Conservation (phyloP, 2,888 invertebrate genomes). For the Cerastoderma edule region DNA sequence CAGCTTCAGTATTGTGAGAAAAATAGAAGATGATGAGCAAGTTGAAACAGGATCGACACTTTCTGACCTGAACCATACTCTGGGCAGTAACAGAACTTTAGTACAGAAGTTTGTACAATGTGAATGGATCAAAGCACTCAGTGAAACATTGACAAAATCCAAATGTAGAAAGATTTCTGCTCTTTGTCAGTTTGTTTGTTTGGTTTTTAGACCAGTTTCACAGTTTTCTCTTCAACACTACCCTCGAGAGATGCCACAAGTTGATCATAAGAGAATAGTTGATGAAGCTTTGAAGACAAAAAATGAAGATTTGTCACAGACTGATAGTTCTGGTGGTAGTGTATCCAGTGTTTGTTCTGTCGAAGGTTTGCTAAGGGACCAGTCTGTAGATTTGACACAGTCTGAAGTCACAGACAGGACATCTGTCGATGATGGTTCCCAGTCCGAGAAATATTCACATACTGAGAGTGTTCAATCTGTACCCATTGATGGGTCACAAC, state of each 20-base stretch:
- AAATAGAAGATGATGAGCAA: slow-evolving; percentile 76
- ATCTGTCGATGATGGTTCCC: too few species aligned
- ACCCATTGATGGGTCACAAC: too few species aligned
- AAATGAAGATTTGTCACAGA: background rate
- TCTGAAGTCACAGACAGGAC: too few species aligned
- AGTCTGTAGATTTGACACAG: background rate
- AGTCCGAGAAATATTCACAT: too few species aligned
- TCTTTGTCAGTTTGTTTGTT: slow-evolving; percentile 31
- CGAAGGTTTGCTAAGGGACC: background rate
- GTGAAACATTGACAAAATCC: background rate
- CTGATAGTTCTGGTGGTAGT: slow-evolving; percentile 1
- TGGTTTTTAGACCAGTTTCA: slow-evolving; percentile 9
- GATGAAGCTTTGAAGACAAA: background rate
- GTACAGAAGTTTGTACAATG: background rate
- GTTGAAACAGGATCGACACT: slow-evolving; percentile 52
- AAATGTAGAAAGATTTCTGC: slow-evolving; percentile 9
- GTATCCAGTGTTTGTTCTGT: background rate
- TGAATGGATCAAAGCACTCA: background rate
- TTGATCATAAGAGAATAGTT: background rate
- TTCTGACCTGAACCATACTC: background rate
- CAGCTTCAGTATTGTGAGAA: slow-evolving; percentile 69
- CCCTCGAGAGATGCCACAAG: background rate
- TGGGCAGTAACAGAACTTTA: background rate
- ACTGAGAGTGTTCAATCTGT: too few species aligned
- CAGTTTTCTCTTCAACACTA: background rate